Conservation (phyloP, 2,113 vertebrate genomes). For the Gavia stellata region DNA sequence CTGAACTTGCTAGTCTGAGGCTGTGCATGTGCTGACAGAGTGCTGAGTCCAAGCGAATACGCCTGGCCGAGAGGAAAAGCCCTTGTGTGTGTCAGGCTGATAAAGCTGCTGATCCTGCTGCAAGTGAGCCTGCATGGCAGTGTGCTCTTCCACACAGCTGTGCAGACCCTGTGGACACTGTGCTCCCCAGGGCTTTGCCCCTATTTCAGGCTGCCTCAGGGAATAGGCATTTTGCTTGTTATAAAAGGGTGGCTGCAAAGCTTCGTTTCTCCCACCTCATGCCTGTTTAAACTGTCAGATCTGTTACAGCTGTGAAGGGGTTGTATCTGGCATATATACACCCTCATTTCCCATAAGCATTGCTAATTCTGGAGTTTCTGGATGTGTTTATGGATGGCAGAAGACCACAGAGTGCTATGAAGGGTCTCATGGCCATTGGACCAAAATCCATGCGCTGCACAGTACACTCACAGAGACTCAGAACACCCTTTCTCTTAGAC, state of each 20-base stretch:
- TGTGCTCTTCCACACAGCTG: accelerated
- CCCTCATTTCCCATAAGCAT: not conserved
- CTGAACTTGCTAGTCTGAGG: not conserved
- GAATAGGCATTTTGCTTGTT: not conserved
- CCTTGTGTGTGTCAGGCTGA: not conserved
- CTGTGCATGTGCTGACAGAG: not conserved
- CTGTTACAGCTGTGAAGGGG: not conserved
- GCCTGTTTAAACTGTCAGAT: not conserved
- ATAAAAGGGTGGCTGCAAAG: not conserved
- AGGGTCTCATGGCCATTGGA: not conserved
- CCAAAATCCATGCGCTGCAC: not conserved
- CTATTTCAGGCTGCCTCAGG: not conserved
- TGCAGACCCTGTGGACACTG: not conserved
- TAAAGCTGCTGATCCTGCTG: constrained; percentile 27
- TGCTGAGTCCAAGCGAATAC: not conserved
- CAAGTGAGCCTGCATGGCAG: not conserved
- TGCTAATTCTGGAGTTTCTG: not conserved
- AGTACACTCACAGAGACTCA: not conserved
- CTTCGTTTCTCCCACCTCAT: not conserved
- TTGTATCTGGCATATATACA: not conserved
- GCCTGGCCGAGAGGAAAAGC: not conserved
- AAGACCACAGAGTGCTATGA: not conserved
- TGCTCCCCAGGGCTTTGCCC: not conserved
- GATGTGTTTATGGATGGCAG: not conserved
- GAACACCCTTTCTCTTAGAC: not conserved